Conservation (phyloP, 1,140 invertebrate genomes). For the Schlechtendalia chinensis region DNA sequence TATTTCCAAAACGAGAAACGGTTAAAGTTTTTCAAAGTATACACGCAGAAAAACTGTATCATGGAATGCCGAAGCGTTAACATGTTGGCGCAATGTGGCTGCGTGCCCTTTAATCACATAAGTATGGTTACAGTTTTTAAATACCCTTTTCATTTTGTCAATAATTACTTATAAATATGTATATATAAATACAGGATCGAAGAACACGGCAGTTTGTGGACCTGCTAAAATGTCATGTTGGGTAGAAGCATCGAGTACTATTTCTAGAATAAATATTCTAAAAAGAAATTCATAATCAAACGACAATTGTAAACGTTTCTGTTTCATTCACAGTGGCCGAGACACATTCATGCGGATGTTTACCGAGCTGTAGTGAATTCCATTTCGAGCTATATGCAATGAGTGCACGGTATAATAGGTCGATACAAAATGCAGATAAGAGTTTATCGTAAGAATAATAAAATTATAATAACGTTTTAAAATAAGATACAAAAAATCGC, state of each 20-base stretch:
- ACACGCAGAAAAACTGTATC: conserved; percentile 57
- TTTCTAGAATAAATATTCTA: conserved; percentile 3
- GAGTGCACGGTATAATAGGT: not conserved
- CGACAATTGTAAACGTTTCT: not conserved
- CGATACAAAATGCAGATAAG: no score
- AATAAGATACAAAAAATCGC: no score
- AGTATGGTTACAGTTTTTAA: conserved; percentile 41
- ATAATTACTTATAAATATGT: no score
- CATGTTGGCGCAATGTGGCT: conserved; percentile 48
- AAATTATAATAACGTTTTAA: no score
- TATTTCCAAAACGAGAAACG: conserved; percentile 64
- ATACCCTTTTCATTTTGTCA: no score
- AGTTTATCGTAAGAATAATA: not conserved
- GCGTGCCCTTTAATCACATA: conserved; percentile 50
- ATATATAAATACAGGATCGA: conserved; percentile 16
- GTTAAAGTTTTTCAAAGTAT: conserved; percentile 63
- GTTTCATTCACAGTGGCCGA: not conserved
- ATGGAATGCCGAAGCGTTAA: conserved; percentile 56
- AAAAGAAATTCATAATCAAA: no score
- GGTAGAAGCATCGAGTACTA: not conserved
- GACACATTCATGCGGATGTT: not conserved
- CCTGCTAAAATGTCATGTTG: conserved; percentile 10
- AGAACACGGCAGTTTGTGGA: conserved; percentile 22
- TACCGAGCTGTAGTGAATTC: conserved; percentile 1
- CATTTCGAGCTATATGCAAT: not conserved